phyloP scores from a whole-genome alignment of 2,797 vertebrate genomes.

The Chelonia mydas region DNA sequence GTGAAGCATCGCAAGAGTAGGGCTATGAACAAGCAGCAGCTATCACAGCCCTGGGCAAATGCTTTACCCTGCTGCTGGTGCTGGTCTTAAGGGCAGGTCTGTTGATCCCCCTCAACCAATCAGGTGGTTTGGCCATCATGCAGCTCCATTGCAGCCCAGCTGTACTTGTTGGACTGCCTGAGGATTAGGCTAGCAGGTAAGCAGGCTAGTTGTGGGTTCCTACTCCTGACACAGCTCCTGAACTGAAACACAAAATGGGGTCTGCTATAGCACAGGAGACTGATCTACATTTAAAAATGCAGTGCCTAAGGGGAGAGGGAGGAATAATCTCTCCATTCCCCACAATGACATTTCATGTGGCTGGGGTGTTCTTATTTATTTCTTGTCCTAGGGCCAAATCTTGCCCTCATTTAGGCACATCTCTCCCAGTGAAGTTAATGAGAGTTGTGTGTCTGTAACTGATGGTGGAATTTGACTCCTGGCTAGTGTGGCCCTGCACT shows the following conservation, averaged over 20 bases:
- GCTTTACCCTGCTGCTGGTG: neutral
- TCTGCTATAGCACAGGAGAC: conserved; percentile 1
- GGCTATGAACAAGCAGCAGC: neutral
- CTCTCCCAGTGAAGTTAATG: neutral
- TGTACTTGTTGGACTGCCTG: neutral
- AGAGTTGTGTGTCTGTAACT: neutral
- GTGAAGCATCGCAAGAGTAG: neutral
- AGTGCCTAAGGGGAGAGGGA: neutral
- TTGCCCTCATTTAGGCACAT: neutral
- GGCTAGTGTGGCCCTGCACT: conserved; percentile 8
- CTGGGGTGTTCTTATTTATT: neutral
- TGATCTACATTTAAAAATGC: neutral
- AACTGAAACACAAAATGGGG: neutral
- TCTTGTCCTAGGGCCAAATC: neutral
- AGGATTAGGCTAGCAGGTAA: neutral
- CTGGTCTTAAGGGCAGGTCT: neutral
- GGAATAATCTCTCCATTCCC: neutral
- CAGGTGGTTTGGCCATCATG: neutral
- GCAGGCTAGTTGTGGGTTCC: neutral
- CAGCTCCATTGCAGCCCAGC: neutral
- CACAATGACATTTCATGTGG: neutral
- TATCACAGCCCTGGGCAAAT: neutral
- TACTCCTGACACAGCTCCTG: neutral
- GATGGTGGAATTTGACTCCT: conserved; percentile 38
- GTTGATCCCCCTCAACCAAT: neutral